phyloP scores from a whole-genome alignment of 2,797 vertebrate genomes.

The Chaetophractus vellerosus region DNA sequence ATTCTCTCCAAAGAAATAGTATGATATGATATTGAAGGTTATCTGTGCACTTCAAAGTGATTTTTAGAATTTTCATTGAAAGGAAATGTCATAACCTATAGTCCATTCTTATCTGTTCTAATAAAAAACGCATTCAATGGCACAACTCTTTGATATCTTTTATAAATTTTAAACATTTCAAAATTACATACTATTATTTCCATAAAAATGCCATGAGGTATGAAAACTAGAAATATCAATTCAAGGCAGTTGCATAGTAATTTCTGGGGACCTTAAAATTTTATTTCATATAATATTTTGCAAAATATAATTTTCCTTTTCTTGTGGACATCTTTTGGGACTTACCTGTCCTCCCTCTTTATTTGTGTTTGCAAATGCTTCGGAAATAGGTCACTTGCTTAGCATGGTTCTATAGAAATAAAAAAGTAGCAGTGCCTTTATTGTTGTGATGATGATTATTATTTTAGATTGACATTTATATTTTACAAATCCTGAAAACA shows the following conservation, averaged over 20 bases:
- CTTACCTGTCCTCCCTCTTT: neutral
- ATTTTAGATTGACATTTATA: constrained; percentile 46
- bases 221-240: constrained; percentile 56
- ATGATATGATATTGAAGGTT: constrained; percentile 86
- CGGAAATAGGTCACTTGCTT: neutral
- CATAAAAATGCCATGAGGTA: constrained; percentile 68
- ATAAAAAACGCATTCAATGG: constrained; percentile 89
- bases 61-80: constrained; percentile 88
- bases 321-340: neutral
- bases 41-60: constrained; percentile 86
- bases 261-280: neutral
- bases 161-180: constrained; percentile 83
- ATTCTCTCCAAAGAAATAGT: constrained; percentile 41
- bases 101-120: constrained; percentile 89
- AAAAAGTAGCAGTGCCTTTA: neutral
- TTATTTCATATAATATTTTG: constrained; percentile 27
- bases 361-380: neutral
- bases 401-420: neutral
- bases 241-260: neutral
- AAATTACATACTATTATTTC: constrained; percentile 77
- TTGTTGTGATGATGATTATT: neutral
- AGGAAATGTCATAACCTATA: constrained; percentile 89
- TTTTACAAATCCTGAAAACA: constrained; percentile 18
- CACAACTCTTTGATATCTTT: constrained; percentile 81
- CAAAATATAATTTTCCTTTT: constrained; percentile 51